phyloP scores from a whole-genome alignment of 2,888 invertebrate species.

The Chrysolina americana region DNA sequence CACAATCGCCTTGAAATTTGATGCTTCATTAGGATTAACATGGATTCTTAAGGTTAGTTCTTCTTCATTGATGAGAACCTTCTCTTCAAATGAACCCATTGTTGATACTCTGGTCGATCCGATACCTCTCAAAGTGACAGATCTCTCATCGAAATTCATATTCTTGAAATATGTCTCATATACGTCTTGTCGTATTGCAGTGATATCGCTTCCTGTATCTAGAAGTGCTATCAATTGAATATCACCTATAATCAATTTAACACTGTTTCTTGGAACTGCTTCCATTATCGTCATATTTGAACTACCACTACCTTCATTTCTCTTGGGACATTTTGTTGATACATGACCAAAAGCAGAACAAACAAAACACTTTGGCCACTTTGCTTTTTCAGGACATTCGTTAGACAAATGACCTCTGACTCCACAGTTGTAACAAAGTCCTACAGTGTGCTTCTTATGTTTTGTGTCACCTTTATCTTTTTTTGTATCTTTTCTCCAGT shows the following conservation, averaged over 20 bases:
- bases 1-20: too few species aligned
- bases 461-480: neutral
- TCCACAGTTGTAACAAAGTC: conserved; percentile 43
- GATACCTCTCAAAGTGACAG: neutral
- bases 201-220: conserved; percentile 45
- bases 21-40: too few species aligned
- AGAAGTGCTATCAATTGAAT: conserved; percentile 33
- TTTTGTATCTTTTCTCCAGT: neutral
- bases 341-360: conserved; percentile 48
- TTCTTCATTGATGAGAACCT: too few species aligned
- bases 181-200: conserved; percentile 37
- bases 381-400: conserved; percentile 39
- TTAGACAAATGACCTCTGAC: conserved; percentile 34
- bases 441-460: neutral
- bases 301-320: neutral
- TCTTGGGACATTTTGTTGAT: conserved; percentile 38
- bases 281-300: conserved; percentile 31
- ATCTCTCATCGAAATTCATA: conserved; percentile 26
- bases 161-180: conserved; percentile 31
- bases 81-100: too few species aligned
- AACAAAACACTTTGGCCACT: conserved; percentile 48
- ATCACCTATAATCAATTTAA: conserved; percentile 30
- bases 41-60: too few species aligned
- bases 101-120: too few species aligned
- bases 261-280: conserved; percentile 29